Base-by-base conservation (phyloP, 2,888 invertebrate species). In the Cephus sareptanus region DNA sequence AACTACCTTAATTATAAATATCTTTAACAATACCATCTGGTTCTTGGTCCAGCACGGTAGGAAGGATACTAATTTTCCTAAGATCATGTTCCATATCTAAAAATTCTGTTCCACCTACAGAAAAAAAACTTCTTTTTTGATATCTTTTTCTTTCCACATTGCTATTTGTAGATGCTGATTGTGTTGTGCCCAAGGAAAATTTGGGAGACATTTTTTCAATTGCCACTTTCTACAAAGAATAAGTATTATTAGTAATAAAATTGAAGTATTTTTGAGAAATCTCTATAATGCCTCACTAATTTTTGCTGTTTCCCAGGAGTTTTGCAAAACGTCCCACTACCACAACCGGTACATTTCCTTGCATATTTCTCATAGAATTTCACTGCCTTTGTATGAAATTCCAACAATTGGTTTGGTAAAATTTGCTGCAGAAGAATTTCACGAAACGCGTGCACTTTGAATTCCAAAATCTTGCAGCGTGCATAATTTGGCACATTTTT, bases 391-490 rank as follows among this genome's bases (percentile, higher is more conserved):
- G 92, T 87, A 83, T 94, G 94, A 84, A 94, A 93, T 84, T 93
- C 93, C 82, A 92, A 93, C 83, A 93, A 94, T 82, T 94, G 94
- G 82, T 93, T 93, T 12, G 92, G 88, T 0, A 93, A 92, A 34
- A 94, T 87, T 40, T 93, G 85, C 82, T 94, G 93, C 83, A 94
- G 94, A 78, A 94, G 93, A 1, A 93, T 92, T 79, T 92, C 91
- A 82, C 93, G 92, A 70, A 94, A 92, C 77, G 90, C 92, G 80
- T 90, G 92, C 81, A 92, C 93, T 87, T 92, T 93, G 84, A 94
- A 94, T 85, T 92, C 93, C 86, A 94, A 91, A 13, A 94, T 88
- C 87, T 93, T 93, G 85, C 94, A 94, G 87, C 93, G 93, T 11
- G 94, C 93, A 83, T 94, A 94, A 83, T 92, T 92, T 0, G 94